These are phyloP conservation scores for Elaphurus davidianus DNA, from an alignment of 2,113 vertebrate genomes.

Conservation along the genomic window DNA sequence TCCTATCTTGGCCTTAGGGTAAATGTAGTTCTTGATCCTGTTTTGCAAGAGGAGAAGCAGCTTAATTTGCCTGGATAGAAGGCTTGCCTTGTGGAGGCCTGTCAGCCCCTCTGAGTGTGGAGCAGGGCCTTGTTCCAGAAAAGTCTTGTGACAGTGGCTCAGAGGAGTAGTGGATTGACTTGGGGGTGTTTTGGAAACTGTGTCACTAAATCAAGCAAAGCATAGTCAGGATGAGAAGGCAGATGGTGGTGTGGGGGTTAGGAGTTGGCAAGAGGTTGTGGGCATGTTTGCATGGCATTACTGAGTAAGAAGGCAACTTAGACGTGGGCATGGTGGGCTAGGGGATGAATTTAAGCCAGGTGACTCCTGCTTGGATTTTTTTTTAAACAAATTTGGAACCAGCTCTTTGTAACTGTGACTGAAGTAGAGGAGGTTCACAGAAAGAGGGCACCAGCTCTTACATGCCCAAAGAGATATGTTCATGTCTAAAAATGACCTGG, in stretches of 20 bases:
- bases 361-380: neutral
- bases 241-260: neutral
- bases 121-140: neutral
- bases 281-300: neutral
- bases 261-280: neutral
- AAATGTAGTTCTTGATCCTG: neutral
- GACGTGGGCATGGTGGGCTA: neutral
- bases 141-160: neutral
- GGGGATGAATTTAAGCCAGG: neutral
- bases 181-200: neutral
- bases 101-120: neutral
- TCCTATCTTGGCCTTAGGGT: neutral
- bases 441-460: neutral
- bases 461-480: neutral
- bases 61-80: neutral
- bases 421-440: neutral
- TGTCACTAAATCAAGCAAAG: neutral
- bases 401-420: neutral
- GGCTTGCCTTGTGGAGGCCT: neutral
- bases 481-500: neutral
- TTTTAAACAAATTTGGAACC: neutral
- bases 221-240: neutral
- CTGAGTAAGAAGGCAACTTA: neutral
- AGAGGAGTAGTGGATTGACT: neutral
- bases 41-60: neutral